Conservation (phyloP, 2,113 vertebrate genomes). For the Pelecanoides urinatrix region DNA sequence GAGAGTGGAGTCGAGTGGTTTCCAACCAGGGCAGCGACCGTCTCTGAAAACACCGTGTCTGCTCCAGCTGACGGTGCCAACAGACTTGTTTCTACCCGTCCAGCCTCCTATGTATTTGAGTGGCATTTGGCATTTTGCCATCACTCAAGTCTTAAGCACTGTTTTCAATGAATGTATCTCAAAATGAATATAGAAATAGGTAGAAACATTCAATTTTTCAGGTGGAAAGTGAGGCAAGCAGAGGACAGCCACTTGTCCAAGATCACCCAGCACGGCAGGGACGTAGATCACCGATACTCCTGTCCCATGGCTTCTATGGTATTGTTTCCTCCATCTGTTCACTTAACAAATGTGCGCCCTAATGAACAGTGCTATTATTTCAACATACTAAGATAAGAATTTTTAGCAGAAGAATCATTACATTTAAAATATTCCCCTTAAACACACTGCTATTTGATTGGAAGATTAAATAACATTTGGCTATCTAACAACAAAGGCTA, state of each 20-base stretch:
- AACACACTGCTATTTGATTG: neutral
- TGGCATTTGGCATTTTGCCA: neutral
- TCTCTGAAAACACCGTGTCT: no score
- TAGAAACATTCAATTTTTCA: neutral
- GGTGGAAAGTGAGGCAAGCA: neutral
- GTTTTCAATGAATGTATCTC: neutral
- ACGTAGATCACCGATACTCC: neutral
- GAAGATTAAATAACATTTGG: neutral
- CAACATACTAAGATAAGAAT: neutral
- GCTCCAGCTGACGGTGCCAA: no score
- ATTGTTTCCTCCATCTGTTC: neutral
- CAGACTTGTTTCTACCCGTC: neutral
- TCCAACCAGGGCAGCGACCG: no score
- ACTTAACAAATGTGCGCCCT: neutral
- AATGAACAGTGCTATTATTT: neutral
- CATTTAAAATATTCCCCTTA: neutral
- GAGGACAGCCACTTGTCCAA: neutral
- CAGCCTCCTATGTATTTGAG: neutral
- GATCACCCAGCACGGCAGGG: rapidly evolving
- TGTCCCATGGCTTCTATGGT: neutral
- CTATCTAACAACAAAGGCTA: neutral
- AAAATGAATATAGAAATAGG: neutral
- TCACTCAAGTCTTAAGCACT: neutral
- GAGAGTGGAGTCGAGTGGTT: neutral
- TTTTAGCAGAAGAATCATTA: neutral